phyloP scores from a whole-genome alignment of 1,140 invertebrate species.

The Linepithema humile region DNA sequence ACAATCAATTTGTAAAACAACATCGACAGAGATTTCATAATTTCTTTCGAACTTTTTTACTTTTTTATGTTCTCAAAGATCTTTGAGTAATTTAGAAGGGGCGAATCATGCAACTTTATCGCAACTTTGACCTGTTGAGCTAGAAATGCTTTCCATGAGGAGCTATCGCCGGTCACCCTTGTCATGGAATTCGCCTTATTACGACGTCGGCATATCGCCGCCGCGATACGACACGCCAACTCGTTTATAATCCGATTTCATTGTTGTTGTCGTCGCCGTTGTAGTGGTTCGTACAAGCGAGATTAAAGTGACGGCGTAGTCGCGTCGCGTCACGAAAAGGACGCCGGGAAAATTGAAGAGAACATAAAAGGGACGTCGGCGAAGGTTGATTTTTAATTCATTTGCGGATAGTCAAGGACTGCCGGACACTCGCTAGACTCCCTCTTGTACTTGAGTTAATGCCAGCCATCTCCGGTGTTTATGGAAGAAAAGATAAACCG shows the following conservation, averaged over 20 bases:
- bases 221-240: conserved; percentile 65
- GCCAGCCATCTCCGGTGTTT: not conserved
- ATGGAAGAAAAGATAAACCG: not conserved
- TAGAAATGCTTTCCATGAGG: conserved; percentile 17
- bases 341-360: conserved; percentile 30
- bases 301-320: conserved; percentile 25
- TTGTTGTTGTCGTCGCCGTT: conserved; percentile 54
- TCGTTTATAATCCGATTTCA: conserved; percentile 70
- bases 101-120: not conserved
- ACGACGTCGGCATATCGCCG: conserved; percentile 28
- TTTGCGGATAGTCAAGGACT: not conserved
- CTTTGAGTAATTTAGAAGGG: not conserved
- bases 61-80: not conserved
- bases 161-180: not conserved
- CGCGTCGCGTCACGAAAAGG: conserved; percentile 4
- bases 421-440: not conserved
- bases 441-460: conserved; percentile 23
- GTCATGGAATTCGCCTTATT: conserved; percentile 30
- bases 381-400: conserved; percentile 49
- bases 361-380: conserved; percentile 10
- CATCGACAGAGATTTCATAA: not conserved
- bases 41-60: not conserved
- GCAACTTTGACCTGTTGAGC: conserved; percentile 43
- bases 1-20: not conserved
- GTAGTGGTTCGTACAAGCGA: conserved; percentile 30